Evolutionary conservation across 2,113 vertebrate genomes (phyloP).

Genomic region (Gracilinanus agilis): DNA sequence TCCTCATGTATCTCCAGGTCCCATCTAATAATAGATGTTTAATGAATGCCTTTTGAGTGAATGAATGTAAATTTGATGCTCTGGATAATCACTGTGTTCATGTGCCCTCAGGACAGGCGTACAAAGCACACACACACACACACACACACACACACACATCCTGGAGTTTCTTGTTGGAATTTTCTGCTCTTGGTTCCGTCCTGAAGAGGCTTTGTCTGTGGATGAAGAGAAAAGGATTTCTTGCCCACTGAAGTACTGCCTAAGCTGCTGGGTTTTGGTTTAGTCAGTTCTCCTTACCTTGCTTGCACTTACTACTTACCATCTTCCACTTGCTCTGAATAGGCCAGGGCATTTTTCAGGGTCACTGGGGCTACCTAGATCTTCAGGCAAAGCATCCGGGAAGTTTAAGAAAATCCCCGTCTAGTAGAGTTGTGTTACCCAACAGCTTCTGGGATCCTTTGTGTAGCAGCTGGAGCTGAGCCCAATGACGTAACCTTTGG

Average conservation of each 20-base stretch:
- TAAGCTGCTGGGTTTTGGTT: neutral
- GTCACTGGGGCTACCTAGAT: neutral
- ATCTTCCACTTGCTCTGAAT: neutral
- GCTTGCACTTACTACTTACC: neutral
- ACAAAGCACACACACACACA: neutral
- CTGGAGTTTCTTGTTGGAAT: conserved; percentile 6
- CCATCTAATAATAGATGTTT: neutral
- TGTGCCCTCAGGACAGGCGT: neutral
- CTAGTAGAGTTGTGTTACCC: neutral
- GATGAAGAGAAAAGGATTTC: conserved; percentile 17
- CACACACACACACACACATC: neutral
- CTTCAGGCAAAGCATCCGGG: neutral
- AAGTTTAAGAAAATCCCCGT: conserved; percentile 14
- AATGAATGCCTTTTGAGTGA: no score
- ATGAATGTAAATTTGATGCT: neutral
- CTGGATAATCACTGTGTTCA: neutral
- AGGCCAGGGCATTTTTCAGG: neutral
- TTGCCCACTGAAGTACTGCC: neutral
- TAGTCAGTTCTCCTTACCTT: neutral
- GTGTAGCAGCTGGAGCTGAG: neutral
- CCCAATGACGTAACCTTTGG: neutral
- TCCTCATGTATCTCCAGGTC: neutral
- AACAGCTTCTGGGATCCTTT: neutral
- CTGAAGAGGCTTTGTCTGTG: neutral
- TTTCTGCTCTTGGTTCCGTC: conserved; percentile 20